Conservation (phyloP, 1,140 invertebrate genomes). For the Leptopilina boulardi region DNA sequence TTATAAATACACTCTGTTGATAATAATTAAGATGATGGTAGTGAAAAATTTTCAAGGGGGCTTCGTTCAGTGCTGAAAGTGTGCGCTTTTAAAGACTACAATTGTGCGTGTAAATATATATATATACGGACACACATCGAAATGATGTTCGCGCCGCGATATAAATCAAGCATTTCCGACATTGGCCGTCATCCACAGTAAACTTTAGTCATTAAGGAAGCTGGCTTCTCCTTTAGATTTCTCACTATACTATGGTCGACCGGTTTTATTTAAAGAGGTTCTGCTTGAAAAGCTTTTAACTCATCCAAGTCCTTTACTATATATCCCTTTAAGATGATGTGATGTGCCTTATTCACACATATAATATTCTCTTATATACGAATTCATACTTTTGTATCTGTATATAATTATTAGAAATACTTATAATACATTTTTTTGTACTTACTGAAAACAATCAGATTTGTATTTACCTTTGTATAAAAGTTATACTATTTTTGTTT, state of each 20-base stretch:
- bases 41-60: not conserved
- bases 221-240: conserved; percentile 25
- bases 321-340: conserved; percentile 3
- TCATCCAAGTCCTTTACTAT: conserved; percentile 8
- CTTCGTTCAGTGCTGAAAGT: not conserved
- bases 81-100: conserved; percentile 20
- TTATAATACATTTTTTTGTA: not conserved
- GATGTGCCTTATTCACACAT: not conserved
- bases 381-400: not conserved
- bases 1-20: too few species aligned
- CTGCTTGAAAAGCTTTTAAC: conserved; percentile 31
- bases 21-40: conserved; percentile 11
- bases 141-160: conserved; percentile 20
- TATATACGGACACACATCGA: not conserved
- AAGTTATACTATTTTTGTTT: too few species aligned
- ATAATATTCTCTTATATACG: not conserved
- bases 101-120: too few species aligned
- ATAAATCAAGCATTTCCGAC: conserved; percentile 31
- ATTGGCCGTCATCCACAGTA: conserved; percentile 30
- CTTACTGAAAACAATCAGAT: too few species aligned
- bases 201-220: conserved; percentile 33
- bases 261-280: conserved; percentile 31
- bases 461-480: too few species aligned
- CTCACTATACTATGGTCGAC: conserved; percentile 25
- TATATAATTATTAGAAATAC: not conserved